A percentile compares a stretch with the other conserved stretches of the same genome.
These are phyloP conservation scores for Drosophila guanche DNA, from an alignment of 1,140 invertebrate genomes.

Conservation along the genomic window DNA sequence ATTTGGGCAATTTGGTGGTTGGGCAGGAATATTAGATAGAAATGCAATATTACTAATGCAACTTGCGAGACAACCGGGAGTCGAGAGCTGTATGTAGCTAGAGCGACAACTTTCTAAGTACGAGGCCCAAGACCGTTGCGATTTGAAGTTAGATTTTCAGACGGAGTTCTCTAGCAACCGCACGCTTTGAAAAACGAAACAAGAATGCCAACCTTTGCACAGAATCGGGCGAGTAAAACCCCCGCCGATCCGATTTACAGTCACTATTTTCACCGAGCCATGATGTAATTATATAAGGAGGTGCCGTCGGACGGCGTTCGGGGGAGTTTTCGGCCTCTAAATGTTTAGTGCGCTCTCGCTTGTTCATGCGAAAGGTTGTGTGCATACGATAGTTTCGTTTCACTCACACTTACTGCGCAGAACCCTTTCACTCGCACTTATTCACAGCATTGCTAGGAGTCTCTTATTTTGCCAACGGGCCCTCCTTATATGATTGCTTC, in stretches of 20 bases:
- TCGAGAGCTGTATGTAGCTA: slow-evolving; percentile 13
- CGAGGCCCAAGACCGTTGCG: not conserved
- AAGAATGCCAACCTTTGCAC: slow-evolving; percentile 81
- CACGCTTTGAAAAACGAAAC: slow-evolving; percentile 78
- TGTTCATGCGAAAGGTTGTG: too few species aligned
- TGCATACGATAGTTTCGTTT: too few species aligned
- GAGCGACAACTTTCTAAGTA: too few species aligned
- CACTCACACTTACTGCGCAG: too few species aligned
- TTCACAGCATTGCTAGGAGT: too few species aligned
- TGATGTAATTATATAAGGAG: too few species aligned
- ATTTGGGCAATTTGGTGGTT: slow-evolving; percentile 34
- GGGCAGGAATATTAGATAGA: slow-evolving; percentile 45
- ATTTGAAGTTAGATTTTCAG: slow-evolving; percentile 24
- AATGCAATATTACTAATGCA: slow-evolving; percentile 82
- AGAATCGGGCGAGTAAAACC: slow-evolving; percentile 67
- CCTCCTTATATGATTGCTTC: too few species aligned
- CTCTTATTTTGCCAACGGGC: too few species aligned
- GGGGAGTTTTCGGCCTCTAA: too few species aligned
- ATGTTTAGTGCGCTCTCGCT: too few species aligned
- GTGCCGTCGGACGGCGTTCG: too few species aligned
- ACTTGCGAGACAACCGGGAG: slow-evolving; percentile 59
- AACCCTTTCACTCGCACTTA: too few species aligned
- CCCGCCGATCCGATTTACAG: slow-evolving; percentile 31
- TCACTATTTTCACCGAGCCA: slow-evolving; percentile 17
- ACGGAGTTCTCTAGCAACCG: slow-evolving; percentile 69